phyloP scores from a whole-genome alignment of 2,888 invertebrate species.

The Mythimna albipuncta region DNA sequence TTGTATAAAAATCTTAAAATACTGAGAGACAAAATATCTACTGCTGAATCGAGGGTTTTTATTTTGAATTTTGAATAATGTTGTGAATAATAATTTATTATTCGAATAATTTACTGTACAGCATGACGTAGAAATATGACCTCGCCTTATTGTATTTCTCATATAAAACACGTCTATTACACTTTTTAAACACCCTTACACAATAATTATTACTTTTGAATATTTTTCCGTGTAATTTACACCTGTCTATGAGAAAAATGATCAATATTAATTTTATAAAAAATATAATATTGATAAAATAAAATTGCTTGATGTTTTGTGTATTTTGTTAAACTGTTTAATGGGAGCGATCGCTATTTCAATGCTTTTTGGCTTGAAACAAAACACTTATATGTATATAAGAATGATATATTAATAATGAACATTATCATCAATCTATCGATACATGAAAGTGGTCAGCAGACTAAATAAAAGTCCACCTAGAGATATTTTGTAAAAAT shows the following conservation, averaged over 20 bases:
- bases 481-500: constrained; percentile 66
- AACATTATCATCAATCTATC: constrained; percentile 57
- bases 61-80: constrained; percentile 24
- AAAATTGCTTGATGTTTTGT: constrained; percentile 53
- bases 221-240: constrained; percentile 54
- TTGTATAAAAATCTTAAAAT: constrained; percentile 16
- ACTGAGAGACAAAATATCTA: constrained; percentile 13
- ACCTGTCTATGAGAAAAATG: constrained; percentile 45
- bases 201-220: constrained; percentile 50
- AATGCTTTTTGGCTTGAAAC: constrained; percentile 74
- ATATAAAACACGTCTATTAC: constrained; percentile 51
- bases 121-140: constrained; percentile 53
- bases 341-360: constrained; percentile 64
- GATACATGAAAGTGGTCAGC: constrained; percentile 55
- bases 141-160: constrained; percentile 58
- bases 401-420: constrained; percentile 56
- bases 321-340: constrained; percentile 63
- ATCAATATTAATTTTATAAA: constrained; percentile 40
- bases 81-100: constrained; percentile 21
- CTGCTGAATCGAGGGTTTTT: constrained; percentile 1
- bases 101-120: constrained; percentile 25
- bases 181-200: constrained; percentile 55
- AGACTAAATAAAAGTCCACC: constrained; percentile 64
- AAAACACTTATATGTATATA: constrained; percentile 66
- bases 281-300: constrained; percentile 31